A percentile compares a stretch with the other conserved stretches of the same genome.
Conservation (phyloP, 2,113 vertebrate genomes). For the Lethenteron reissneri region DNA sequence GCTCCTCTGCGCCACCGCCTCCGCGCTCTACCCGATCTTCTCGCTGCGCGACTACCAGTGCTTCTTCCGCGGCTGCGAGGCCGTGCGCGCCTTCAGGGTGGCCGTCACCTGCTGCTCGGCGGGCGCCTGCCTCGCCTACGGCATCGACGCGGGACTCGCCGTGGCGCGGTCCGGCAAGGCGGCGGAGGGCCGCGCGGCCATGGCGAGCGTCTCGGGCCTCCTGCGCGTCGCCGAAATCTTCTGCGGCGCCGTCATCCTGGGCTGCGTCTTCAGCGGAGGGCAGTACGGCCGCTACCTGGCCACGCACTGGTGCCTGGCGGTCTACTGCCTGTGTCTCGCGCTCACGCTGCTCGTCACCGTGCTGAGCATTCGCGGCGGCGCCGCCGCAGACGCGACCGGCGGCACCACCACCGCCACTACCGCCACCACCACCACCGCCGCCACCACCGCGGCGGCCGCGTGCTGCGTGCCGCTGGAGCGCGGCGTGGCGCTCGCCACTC, state of each 20-base stretch:
- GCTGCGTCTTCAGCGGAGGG: slow-evolving; percentile 11
- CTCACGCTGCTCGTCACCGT: slow-evolving; percentile 36
- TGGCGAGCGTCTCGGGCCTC: slow-evolving; percentile 44
- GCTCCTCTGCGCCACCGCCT: neutral
- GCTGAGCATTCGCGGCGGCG: slow-evolving; percentile 28
- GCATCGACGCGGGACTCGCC: slow-evolving; percentile 34
- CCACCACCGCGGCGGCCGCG: slow-evolving; percentile 18
- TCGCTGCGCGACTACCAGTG: slow-evolving; percentile 2
- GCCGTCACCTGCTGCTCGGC: slow-evolving; percentile 1
- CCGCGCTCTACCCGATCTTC: neutral
- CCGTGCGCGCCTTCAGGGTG: slow-evolving; percentile 2
- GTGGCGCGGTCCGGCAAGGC: slow-evolving; percentile 24
- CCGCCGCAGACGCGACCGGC: slow-evolving; percentile 16
- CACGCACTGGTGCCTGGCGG: slow-evolving; percentile 45
- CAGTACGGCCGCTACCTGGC: accelerated
- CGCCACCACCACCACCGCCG: slow-evolving; percentile 21
- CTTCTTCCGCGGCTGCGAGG: slow-evolving; percentile 5
- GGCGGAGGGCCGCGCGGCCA: slow-evolving; percentile 40
- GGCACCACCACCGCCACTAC: slow-evolving; percentile 18
- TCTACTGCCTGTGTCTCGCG: slow-evolving; percentile 54
- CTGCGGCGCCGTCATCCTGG: slow-evolving; percentile 51
- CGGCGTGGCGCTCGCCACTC: slow-evolving; percentile 29
- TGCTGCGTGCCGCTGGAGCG: slow-evolving; percentile 29
- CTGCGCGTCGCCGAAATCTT: slow-evolving; percentile 57
- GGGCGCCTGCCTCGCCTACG: slow-evolving; percentile 29